A percentile compares a stretch with the other conserved stretches of the same genome.
These are phyloP conservation scores for Xiphophorus birchmanni DNA, from an alignment of 2,797 vertebrate species.

Conservation along the genomic window DNA sequence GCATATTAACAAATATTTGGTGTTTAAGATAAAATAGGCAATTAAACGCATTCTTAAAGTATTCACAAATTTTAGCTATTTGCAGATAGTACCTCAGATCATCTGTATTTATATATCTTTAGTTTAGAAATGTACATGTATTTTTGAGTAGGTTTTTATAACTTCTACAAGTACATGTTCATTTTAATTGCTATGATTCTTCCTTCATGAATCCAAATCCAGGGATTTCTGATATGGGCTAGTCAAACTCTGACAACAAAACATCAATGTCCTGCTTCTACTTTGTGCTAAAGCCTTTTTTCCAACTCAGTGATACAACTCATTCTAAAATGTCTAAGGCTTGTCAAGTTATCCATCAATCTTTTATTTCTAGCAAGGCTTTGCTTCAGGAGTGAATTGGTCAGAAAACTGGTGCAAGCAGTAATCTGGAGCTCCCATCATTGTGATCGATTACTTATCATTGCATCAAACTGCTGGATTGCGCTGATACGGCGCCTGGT, in stretches of 20 bases:
- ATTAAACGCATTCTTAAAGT: neutral
- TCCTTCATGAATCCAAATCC: neutral
- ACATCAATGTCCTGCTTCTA: neutral
- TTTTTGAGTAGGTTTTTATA: neutral
- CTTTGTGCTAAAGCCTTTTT: constrained; percentile 12
- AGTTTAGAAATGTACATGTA: neutral
- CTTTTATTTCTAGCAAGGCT: constrained; percentile 29
- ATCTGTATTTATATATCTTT: neutral
- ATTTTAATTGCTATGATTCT: neutral
- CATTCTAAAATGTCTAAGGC: constrained; percentile 17
- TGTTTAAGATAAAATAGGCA: neutral
- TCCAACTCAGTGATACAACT: neutral
- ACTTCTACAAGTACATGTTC: neutral
- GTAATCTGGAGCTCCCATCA: constrained; percentile 59
- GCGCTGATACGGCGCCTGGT: constrained; percentile 51
- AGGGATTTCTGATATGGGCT: neutral
- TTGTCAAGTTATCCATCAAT: constrained; percentile 22
- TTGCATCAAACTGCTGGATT: constrained; percentile 60
- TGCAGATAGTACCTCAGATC: neutral
- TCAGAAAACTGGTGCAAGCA: constrained; percentile 43
- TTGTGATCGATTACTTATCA: constrained; percentile 48
- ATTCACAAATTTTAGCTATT: neutral
- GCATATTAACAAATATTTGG: neutral
- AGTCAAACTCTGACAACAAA: neutral
- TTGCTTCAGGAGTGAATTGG: constrained; percentile 25